phyloP scores from a whole-genome alignment of 1,140 invertebrate species.

The Propsilocerus akamusi region DNA sequence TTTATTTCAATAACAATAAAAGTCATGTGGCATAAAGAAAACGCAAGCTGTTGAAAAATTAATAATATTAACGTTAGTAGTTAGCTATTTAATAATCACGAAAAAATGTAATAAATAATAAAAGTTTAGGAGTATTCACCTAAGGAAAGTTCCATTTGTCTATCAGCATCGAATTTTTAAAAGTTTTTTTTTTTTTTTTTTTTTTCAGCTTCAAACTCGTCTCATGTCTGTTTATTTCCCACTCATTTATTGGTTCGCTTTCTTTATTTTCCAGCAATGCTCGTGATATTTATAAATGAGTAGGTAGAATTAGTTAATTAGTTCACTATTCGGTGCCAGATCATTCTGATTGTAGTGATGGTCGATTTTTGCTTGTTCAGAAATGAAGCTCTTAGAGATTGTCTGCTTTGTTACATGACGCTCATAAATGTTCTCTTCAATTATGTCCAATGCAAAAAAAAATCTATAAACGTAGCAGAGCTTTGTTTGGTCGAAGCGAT shows the following conservation, averaged over 20 bases:
- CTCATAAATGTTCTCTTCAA: constrained; percentile 98
- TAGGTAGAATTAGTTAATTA: constrained; percentile 41
- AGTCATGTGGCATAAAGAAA: no score
- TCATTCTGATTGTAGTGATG: constrained; percentile 82
- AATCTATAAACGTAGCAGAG: constrained; percentile 94
- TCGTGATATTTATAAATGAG: constrained; percentile 66
- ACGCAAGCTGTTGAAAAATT: no score
- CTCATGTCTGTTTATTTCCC: constrained; percentile 86
- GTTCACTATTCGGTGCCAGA: constrained; percentile 23
- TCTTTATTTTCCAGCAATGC: constrained; percentile 84
- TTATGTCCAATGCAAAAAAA: constrained; percentile 81
- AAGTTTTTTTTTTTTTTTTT: no score
- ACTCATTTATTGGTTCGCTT: constrained; percentile 78
- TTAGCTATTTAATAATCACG: no score
- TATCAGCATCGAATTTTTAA: no score
- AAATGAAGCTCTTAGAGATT: constrained; percentile 82
- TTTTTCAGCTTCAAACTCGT: constrained; percentile 76
- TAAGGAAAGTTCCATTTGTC: no score
- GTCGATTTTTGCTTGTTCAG: constrained; percentile 94
- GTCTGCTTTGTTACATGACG: constrained; percentile 90
- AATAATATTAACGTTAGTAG: no score
- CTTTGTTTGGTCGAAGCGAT: constrained; percentile 81
- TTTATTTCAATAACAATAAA: no score
- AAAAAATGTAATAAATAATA: no score
- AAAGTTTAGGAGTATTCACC: no score